phyloP scores from a whole-genome alignment of 2,113 vertebrate genomes.

The Ptyas mucosa region DNA sequence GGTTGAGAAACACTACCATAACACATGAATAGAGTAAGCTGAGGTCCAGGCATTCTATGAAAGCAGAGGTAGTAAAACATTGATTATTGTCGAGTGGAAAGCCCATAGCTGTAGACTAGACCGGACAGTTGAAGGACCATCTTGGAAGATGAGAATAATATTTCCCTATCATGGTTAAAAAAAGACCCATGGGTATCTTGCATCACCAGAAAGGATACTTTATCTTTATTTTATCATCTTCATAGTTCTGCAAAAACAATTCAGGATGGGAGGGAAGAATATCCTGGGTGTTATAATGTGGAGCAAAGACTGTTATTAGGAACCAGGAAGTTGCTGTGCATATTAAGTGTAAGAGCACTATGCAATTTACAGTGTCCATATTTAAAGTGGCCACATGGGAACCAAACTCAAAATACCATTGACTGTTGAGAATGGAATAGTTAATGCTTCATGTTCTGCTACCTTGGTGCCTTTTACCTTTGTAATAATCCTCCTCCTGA shows the following conservation, averaged over 20 bases:
- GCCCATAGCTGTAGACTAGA: background rate
- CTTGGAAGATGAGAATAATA: background rate
- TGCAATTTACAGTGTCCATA: background rate
- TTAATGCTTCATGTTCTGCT: background rate
- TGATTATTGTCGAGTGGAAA: background rate
- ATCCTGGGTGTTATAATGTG: background rate
- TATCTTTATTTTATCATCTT: background rate
- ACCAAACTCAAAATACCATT: background rate
- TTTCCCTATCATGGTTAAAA: background rate
- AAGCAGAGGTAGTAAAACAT: background rate
- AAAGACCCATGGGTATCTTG: background rate
- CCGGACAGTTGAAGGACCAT: background rate
- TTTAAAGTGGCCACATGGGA: background rate
- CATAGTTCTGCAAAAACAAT: background rate
- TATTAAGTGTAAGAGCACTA: background rate
- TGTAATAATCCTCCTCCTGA: background rate
- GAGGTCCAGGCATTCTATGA: background rate
- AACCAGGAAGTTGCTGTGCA: background rate
- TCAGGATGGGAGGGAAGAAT: background rate
- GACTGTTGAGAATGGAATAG: background rate
- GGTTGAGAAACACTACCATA: background rate
- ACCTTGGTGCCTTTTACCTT: background rate
- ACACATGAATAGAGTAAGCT: background rate
- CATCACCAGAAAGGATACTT: background rate
- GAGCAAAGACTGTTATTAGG: background rate